Conservation (phyloP, 2,888 invertebrate genomes). For the Meteorus cinctellus region DNA sequence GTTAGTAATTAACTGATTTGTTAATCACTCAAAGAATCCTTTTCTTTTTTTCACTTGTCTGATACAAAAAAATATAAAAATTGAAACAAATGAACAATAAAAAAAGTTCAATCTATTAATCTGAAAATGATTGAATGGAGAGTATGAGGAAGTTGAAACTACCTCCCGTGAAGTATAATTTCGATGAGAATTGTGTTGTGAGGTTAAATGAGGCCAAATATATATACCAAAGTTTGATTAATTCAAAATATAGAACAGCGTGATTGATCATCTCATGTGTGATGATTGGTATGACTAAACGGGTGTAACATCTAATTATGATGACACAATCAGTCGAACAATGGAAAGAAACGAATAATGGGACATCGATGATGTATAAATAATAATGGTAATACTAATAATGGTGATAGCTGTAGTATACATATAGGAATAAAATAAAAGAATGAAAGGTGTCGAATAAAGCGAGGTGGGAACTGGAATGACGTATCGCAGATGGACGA, state of each 20-base stretch:
- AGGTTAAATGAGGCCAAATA: slow-evolving; percentile 10
- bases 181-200: background rate
- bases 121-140: background rate
- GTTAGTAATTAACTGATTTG: slow-evolving; percentile 40
- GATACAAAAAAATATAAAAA: background rate
- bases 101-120: background rate
- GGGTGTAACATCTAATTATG: background rate
- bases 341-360: background rate
- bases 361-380: background rate
- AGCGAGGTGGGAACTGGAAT: slow-evolving; percentile 32
- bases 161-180: background rate
- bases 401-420: slow-evolving; percentile 8
- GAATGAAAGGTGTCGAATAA: slow-evolving; percentile 28
- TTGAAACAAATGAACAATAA: background rate
- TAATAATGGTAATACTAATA: background rate
- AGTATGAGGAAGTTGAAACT: background rate
- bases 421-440: slow-evolving; percentile 4
- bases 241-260: background rate
- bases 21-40: slow-evolving; percentile 16
- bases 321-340: background rate
- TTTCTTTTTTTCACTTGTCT: background rate
- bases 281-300: background rate
- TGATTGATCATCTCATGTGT: background rate
- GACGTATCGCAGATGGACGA: slow-evolving; percentile 46
- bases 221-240: slow-evolving; percentile 3